phyloP scores from a whole-genome alignment of 2,113 vertebrate genomes.

The Pleuronectes platessa region DNA sequence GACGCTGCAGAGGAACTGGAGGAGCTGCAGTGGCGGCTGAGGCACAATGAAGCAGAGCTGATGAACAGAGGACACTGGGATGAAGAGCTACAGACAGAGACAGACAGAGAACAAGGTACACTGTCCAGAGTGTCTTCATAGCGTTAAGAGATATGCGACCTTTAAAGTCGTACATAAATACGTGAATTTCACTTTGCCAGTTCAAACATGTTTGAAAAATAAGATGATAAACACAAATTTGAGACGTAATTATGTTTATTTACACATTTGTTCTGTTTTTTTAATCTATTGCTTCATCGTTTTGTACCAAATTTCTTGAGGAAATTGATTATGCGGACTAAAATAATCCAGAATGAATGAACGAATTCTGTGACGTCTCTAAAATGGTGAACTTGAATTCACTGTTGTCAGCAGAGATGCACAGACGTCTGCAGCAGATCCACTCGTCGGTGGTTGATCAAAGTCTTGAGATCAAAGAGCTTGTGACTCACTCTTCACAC shows the following conservation, averaged over 20 bases:
- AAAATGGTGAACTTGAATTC: not conserved
- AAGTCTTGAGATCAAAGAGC: constrained; percentile 77
- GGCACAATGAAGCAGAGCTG: constrained; percentile 84
- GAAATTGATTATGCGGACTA: no score
- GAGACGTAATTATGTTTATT: no score
- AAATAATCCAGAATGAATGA: no score
- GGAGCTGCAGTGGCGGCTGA: constrained; percentile 78
- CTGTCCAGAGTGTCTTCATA: not conserved
- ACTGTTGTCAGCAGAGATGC: constrained; percentile 68
- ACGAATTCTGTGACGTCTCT: not conserved
- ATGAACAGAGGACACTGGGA: constrained; percentile 84
- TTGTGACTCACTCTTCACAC: constrained; percentile 74
- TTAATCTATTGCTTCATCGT: no score
- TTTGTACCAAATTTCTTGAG: no score
- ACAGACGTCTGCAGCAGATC: constrained; percentile 80
- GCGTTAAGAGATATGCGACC: no score
- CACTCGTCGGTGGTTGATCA: constrained; percentile 83
- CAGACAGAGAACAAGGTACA: constrained; percentile 81
- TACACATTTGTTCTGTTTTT: no score
- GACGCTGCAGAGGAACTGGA: constrained; percentile 5
- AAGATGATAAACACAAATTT: no score
- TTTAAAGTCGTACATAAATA: no score
- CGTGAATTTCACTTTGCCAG: no score
- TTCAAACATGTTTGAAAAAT: no score
- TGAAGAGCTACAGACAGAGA: constrained; percentile 83